These are phyloP conservation scores for Ormyrus pomaceus DNA, from an alignment of 2,888 invertebrate species.

Conservation along the genomic window DNA sequence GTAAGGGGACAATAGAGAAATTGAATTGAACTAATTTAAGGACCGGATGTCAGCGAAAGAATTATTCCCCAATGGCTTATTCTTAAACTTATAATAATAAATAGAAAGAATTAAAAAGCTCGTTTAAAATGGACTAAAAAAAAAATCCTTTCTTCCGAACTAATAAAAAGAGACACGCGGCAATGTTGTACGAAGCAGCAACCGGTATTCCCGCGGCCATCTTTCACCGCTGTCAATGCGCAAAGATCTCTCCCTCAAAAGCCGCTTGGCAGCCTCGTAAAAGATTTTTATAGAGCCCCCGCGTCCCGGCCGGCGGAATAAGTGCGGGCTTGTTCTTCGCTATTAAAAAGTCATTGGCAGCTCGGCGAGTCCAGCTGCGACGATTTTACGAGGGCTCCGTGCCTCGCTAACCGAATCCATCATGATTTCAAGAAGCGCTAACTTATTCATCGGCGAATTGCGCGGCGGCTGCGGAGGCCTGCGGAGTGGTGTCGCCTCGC, in stretches of 20 bases:
- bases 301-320: conserved; percentile 18
- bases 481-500: not conserved
- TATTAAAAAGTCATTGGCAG: conserved; percentile 51
- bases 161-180: too few relatives aligned
- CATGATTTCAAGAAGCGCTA: conserved; percentile 40
- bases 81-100: too few relatives aligned
- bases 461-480: too few relatives aligned
- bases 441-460: conserved; percentile 28
- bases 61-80: too few relatives aligned
- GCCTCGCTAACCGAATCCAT: conserved; percentile 42
- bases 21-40: too few relatives aligned
- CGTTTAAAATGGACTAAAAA: too few relatives aligned
- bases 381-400: conserved; percentile 41
- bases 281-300: conserved; percentile 34
- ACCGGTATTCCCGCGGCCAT: not conserved
- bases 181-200: too few relatives aligned
- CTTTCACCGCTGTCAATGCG: conserved; percentile 15
- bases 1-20: too few relatives aligned
- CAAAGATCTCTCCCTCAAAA: conserved; percentile 9
- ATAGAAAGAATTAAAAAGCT: too few relatives aligned
- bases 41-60: too few relatives aligned
- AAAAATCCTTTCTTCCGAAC: too few relatives aligned
- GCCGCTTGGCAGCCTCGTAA: conserved; percentile 32
- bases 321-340: conserved; percentile 36
- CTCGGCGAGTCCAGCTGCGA: conserved; percentile 26